Percentiles rank a stretch among this genome's conserved stretches.
Conservation (phyloP, 2,113 vertebrate genomes). For the Crotalus viridis region DNA sequence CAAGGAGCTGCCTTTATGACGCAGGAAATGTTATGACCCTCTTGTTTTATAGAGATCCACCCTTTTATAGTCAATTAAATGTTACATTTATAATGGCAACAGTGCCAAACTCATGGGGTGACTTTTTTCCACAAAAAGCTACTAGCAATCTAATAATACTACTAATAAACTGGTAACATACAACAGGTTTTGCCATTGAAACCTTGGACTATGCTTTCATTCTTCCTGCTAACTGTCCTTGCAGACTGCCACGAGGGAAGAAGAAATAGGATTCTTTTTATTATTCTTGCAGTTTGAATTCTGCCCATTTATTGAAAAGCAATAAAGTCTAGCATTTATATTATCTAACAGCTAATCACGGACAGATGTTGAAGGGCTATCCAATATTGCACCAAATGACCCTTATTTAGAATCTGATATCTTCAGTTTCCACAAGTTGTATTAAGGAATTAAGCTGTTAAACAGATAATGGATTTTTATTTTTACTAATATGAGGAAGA, state of each 20-base stretch:
- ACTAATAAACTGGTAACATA: background rate
- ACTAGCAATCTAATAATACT: background rate
- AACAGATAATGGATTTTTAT: background rate
- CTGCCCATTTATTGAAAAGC: background rate
- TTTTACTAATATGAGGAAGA: background rate
- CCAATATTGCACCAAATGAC: background rate
- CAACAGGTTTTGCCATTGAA: background rate
- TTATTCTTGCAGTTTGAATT: background rate
- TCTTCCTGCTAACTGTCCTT: background rate
- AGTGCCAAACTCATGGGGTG: background rate
- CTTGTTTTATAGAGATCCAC: conserved; percentile 21
- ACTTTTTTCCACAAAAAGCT: background rate
- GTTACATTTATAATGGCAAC: background rate
- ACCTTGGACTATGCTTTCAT: background rate
- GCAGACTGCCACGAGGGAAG: background rate
- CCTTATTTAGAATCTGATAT: background rate
- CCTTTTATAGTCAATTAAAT: background rate
- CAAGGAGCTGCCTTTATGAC: background rate
- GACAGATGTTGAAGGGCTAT: background rate
- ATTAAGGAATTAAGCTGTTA: background rate
- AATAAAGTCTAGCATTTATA: background rate
- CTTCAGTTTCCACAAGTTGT: background rate
- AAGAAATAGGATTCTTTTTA: background rate
- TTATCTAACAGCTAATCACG: background rate
- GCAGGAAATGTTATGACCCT: background rate